Percentiles rank a stretch among this genome's conserved stretches.
Evolutionary conservation across 2,797 vertebrate genomes (phyloP).

Genomic region (Morelia viridis): DNA sequence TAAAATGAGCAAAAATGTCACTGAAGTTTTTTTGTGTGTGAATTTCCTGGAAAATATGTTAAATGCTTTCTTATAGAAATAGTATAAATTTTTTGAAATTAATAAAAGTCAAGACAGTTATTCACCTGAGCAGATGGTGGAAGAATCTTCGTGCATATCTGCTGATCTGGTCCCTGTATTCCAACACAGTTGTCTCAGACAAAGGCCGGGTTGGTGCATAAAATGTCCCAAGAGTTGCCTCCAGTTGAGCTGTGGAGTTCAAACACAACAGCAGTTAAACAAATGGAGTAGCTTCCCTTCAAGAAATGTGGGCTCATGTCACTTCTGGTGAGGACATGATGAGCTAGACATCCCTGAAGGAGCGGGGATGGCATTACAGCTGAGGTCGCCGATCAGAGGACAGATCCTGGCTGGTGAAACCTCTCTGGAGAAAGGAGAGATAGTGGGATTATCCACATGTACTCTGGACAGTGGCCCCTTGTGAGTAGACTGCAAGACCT

Average conservation of each 20-base stretch:
- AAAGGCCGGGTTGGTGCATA: slow-evolving; percentile 86
- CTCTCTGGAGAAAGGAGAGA: too few species aligned
- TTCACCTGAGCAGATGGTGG: slow-evolving; percentile 96
- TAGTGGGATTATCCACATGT: too few species aligned
- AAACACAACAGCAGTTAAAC: slow-evolving; percentile 69
- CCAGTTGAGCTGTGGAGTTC: slow-evolving; percentile 86
- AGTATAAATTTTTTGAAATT: slow-evolving; percentile 71
- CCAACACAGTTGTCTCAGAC: slow-evolving; percentile 83
- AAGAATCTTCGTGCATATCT: slow-evolving; percentile 93
- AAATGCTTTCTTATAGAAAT: slow-evolving; percentile 59
- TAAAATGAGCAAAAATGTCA: slow-evolving; percentile 62
- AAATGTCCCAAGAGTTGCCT: slow-evolving; percentile 89
- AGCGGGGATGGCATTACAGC: too few species aligned
- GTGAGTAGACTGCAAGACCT: too few species aligned
- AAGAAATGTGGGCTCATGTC: slow-evolving; percentile 68
- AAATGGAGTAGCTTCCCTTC: slow-evolving; percentile 67
- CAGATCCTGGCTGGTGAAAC: too few species aligned
- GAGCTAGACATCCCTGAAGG: too few species aligned
- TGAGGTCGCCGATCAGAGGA: too few species aligned
- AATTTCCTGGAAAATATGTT: slow-evolving; percentile 45
- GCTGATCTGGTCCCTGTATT: slow-evolving; percentile 89
- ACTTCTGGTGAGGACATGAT: too few species aligned
- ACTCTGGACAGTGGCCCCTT: too few species aligned
- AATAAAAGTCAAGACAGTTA: slow-evolving; percentile 56
- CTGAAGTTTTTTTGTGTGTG: slow-evolving; percentile 53